Base-by-base conservation (phyloP, 2,797 vertebrate species). In the Dendrocincla tyrannina region DNA sequence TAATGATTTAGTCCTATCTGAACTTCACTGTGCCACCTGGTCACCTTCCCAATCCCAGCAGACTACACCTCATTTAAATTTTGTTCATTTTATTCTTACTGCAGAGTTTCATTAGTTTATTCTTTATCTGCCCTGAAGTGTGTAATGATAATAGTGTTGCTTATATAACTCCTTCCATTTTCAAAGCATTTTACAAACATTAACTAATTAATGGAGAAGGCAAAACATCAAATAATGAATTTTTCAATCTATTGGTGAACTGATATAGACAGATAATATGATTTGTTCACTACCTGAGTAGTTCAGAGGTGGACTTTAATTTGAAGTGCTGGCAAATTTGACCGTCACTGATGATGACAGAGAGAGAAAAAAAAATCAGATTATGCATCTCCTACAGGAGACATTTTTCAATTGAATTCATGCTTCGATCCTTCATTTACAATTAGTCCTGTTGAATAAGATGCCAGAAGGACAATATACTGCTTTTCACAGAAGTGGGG, bases 191-290 rank as follows among this genome's bases (percentile, higher is more conserved):
- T 96, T 91, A 89, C 70, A 92, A 96, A 94, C 81, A 88, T 95
- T 89, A 93, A 41, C 86, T 91, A 95, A 97, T 95, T 96, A 94
- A 97, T 92, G 77, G 81, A 84, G 84, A 89, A 95, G 39, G 35
- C 67, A 93, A 50, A 89, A 15, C 52, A 80, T 87, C 73, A 89
- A 88, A 91, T 91, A 95, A 94, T 85, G 44, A 84, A 32, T 67
- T 87, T 94, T 83, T 92, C 73, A 83, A 37, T 88, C 67, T 75
- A 27, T 39, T 82, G 72, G 63, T 83, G 83, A 84, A 63, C 63
- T 63, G 41, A 70, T 89, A 46, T 9, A 93, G 88, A 77, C 24
- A 70, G 87, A 90, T 94, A 91, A 95, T 87, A 44, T 55, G 58
- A 92, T 89, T 94, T 94, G 49, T 90, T 87, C 60, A 47, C 74